Conservation (phyloP, 2,113 vertebrate genomes). For the Chamaetylas fuelleborni region DNA sequence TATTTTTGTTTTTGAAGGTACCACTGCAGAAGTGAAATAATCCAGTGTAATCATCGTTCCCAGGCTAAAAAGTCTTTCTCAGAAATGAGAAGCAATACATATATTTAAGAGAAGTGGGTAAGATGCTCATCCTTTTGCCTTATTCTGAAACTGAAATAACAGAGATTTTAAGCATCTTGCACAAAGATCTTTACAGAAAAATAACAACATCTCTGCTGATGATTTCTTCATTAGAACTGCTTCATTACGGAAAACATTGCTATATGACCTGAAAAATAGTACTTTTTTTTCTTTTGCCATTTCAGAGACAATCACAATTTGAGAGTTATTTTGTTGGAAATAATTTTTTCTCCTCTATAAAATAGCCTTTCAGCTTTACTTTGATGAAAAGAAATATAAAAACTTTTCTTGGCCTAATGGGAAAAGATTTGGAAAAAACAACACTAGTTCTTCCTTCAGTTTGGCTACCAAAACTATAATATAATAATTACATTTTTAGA, state of each 20-base stretch:
- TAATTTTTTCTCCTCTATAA: neutral
- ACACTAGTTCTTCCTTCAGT: neutral
- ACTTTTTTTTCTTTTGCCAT: neutral
- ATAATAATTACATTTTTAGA: neutral
- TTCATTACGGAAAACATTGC: slow-evolving; percentile 43
- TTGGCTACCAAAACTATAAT: neutral
- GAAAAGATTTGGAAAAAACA: neutral
- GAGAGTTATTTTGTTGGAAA: neutral
- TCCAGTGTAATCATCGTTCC: neutral
- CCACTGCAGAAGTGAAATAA: slow-evolving; percentile 21
- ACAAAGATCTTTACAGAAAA: slow-evolving; percentile 22
- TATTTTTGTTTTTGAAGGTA: slow-evolving; percentile 18
- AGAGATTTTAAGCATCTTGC: slow-evolving; percentile 31
- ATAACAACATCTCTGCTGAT: slow-evolving; percentile 21
- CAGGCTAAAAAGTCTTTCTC: slow-evolving; percentile 1
- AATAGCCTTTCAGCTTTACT: neutral
- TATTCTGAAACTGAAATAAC: slow-evolving; percentile 33
- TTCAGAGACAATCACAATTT: slow-evolving; percentile 2
- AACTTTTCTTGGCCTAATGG: neutral
- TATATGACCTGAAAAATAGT: slow-evolving; percentile 36
- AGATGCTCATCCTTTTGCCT: neutral
- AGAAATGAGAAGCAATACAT: slow-evolving; percentile 13
- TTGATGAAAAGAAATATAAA: neutral
- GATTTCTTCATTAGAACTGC: slow-evolving; percentile 47
- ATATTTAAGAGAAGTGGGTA: neutral